Base-by-base conservation (phyloP, 2,113 vertebrate genomes). In the Psephotus haematonotus region DNA sequence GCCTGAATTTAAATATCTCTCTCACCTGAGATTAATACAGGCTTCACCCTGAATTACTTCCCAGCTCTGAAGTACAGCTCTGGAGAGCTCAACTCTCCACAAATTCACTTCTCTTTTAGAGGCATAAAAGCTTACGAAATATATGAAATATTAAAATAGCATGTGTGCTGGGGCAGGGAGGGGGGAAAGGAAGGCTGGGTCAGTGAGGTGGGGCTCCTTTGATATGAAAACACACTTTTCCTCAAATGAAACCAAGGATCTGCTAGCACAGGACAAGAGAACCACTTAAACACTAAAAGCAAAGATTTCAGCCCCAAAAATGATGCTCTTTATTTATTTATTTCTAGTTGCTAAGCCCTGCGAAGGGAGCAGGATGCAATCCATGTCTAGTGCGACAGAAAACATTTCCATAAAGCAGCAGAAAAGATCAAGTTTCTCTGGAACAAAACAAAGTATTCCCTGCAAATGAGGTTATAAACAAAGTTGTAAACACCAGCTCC, bases 21-120 rank as follows among this genome's bases (percentile, higher is more conserved):
- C 97, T 97, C 94, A 96, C 95, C 97, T 96, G 97, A 98, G 97
- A 98, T 97, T 98, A 96, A 97, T 98, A 97, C 72, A 95, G 93
- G 85, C 96, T 96, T 97, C 97, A 97, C 93, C 96, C 97, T 95
- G 96, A 98, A 97, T 98, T 98, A 96, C 95, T 98, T 98, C 97
- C 93, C 81, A 94, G 97, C 98, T 97, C 95, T 97, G 97, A 97
- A 98, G 97, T 95, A 92, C 95, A 98, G 94, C 86, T 97, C 97
- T 95, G 96, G 96, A 97, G 97, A 98, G 96, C 88, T 88, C 97
- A 93, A 93, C 89, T 97, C 95, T 98, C 97, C 88, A 90, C 95
- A 97, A 97, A 98, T 97, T 98, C 94, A 97, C 90, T 97, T 97
- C 95, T 96, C 97, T 96, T 98, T 98, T 97, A 97, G 89, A 97